phyloP scores from a whole-genome alignment of 2,113 vertebrate species.

The Stigmatopora argus region DNA sequence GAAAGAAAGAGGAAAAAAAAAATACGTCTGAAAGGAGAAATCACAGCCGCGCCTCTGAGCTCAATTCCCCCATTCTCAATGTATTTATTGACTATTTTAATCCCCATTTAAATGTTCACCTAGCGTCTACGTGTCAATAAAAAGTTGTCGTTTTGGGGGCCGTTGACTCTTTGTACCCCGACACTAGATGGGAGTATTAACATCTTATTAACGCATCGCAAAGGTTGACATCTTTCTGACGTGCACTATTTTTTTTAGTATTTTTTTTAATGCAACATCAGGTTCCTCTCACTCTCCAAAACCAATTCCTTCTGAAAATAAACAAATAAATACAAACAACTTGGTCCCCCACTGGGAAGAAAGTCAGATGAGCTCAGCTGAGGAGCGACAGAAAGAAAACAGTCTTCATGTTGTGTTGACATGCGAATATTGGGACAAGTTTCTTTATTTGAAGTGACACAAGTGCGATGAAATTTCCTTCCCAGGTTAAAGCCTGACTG shows the following conservation, averaged over 20 bases:
- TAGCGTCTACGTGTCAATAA: neutral
- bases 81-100: neutral
- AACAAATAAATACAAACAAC: neutral
- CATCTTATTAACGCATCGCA: neutral
- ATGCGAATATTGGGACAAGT: conserved; percentile 8
- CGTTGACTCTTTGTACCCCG: conserved; percentile 4
- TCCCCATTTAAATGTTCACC: neutral
- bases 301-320: neutral
- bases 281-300: neutral
- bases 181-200: neutral
- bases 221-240: neutral
- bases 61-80: neutral
- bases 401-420: conserved; percentile 1
- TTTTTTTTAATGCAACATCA: neutral
- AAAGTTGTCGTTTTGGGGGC: conserved; percentile 26
- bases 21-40: conserved; percentile 19
- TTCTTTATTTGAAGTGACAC: neutral
- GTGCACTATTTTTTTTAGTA: neutral
- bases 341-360: neutral
- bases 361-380: neutral
- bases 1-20: neutral
- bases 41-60: conserved; percentile 25
- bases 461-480: too few relatives aligned
- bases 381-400: too few relatives aligned
- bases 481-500: too few relatives aligned